Conservation (phyloP, 2,888 invertebrate species). For the Drosophila merina region DNA sequence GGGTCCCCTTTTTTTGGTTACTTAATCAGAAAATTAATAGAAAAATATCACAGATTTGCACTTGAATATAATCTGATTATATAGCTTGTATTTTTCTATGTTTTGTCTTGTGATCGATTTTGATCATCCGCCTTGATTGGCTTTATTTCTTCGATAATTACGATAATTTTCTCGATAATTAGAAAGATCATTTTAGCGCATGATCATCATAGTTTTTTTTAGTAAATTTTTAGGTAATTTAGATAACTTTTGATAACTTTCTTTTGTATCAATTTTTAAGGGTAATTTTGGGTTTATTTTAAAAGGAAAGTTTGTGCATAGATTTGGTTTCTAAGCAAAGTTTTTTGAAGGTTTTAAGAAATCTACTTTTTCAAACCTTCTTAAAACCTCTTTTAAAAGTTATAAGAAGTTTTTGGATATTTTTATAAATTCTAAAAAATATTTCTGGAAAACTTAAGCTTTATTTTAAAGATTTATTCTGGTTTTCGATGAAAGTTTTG, state of each 20-base stretch:
- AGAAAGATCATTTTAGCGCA: background rate
- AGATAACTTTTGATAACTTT: background rate
- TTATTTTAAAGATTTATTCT: too few species aligned
- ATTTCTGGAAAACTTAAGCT: too few species aligned
- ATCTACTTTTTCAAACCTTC: too few species aligned
- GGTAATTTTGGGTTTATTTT: background rate
- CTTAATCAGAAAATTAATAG: too few species aligned
- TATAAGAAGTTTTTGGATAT: too few species aligned
- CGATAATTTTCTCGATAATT: too few species aligned
- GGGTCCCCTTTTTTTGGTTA: too few species aligned
- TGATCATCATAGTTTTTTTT: background rate
- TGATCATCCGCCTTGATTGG: background rate
- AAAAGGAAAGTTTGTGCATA: background rate
- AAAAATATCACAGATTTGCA: constrained; percentile 10
- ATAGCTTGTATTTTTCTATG: background rate
- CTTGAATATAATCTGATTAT: constrained; percentile 3
- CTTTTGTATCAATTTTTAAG: background rate
- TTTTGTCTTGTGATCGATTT: background rate
- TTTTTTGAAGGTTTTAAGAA: too few species aligned
- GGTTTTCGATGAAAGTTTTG: too few species aligned
- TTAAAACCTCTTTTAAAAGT: too few species aligned
- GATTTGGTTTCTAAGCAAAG: background rate
- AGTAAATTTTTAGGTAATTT: too few species aligned
- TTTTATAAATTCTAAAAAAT: too few species aligned
- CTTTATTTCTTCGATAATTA: constrained; percentile 1